Evolutionary conservation across 2,797 vertebrate genomes (phyloP).

Genomic region (Anguilla pacifica): DNA sequence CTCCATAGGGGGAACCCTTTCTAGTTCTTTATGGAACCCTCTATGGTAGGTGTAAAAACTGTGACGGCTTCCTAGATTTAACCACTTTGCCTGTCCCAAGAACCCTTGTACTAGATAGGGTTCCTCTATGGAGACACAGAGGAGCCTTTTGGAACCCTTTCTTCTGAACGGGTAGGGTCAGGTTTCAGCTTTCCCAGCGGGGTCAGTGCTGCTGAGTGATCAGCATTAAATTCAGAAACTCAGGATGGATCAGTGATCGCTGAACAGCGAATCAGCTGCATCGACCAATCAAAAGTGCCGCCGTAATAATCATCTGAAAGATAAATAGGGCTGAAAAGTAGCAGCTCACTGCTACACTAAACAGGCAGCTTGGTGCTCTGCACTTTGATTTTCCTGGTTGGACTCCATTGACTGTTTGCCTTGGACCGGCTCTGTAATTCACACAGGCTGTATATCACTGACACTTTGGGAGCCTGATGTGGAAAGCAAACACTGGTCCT

Average conservation of each 20-base stretch:
- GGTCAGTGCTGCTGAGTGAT: background rate
- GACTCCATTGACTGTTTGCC: background rate
- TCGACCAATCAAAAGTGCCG: background rate
- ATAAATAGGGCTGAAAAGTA: background rate
- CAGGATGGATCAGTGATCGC: background rate
- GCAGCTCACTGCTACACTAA: background rate
- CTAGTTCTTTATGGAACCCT: too few species aligned
- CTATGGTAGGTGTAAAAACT: too few species aligned
- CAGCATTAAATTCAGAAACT: background rate
- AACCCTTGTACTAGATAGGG: too few species aligned
- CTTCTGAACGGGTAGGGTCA: background rate
- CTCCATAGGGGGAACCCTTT: too few species aligned
- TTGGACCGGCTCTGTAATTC: conserved; percentile 35
- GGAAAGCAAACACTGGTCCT: conserved; percentile 19
- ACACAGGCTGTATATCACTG: background rate
- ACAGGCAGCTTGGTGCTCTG: background rate
- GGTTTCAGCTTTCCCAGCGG: background rate
- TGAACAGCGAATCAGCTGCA: background rate
- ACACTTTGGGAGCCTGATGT: conserved; percentile 31
- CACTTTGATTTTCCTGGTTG: background rate
- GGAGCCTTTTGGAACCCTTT: too few species aligned
- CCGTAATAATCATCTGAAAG: background rate
- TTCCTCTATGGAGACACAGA: too few species aligned
- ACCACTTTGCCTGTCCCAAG: too few species aligned
- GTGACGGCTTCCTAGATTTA: too few species aligned